phyloP scores from a whole-genome alignment of 1,140 invertebrate species.

The Cylas formicarius region DNA sequence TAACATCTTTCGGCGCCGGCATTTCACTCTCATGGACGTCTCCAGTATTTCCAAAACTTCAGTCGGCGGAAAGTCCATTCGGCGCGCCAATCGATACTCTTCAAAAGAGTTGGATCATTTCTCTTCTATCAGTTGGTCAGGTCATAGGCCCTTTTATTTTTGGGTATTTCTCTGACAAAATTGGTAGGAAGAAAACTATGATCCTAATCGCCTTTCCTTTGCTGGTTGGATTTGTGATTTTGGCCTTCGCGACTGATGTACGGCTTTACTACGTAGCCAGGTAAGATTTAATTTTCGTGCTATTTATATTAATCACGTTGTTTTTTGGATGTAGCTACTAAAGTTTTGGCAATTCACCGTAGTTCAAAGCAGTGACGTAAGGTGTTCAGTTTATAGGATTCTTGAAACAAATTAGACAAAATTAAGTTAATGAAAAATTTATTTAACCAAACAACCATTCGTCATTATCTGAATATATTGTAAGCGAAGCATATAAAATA shows the following conservation, averaged over 20 bases:
- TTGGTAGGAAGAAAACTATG: conserved; percentile 8
- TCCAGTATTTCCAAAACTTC: not conserved
- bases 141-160: conserved; percentile 3
- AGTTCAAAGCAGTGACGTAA: no score
- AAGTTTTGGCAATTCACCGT: no score
- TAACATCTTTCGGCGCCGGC: not conserved
- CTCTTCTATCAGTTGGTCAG: conserved; percentile 3
- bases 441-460: no score
- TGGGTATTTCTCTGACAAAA: not conserved
- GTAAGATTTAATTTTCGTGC: no score
- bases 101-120: conserved; percentile 12
- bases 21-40: conserved; percentile 7
- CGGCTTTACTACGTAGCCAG: conserved; percentile 6
- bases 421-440: no score
- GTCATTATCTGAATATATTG: no score
- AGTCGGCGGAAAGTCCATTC: conserved; percentile 3
- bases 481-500: no score
- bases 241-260: conserved; percentile 2
- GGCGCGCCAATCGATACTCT: not conserved
- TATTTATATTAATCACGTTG: no score
- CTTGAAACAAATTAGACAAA: no score
- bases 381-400: no score
- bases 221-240: not conserved
- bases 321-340: no score
- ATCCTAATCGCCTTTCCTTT: conserved; percentile 4